Base-by-base conservation (phyloP, 2,888 invertebrate genomes). In the Scaptodrosophila latifasciaeformis region DNA sequence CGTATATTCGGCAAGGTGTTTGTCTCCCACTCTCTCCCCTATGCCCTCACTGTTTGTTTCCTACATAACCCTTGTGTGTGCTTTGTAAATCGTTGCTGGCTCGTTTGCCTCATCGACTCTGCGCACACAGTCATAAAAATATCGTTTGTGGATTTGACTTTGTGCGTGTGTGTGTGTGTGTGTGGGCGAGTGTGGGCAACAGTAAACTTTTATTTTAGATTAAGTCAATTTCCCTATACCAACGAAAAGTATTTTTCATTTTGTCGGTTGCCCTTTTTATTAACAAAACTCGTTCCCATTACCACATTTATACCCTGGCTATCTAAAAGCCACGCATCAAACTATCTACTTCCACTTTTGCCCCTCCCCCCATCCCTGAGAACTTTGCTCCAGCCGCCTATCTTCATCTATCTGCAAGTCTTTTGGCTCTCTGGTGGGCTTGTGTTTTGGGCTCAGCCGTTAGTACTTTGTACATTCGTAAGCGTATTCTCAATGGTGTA, bases 181-280 rank as follows among this genome's bases (percentile, higher is more conserved):
- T 51, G 39, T 55, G 37, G 51, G 47, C 55, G 35, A 54, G 54
- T 58, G 47, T 49, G 54, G 51, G 52, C 53, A 51, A 47, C 63
- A 70, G 63, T 80, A 80, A 75, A 75, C 70, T 75, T 75, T 75
- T 75, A 75, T 75, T 75, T 77, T 75, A 80, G 80, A 75, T 75
- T 79, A 75, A 75, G 77, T 75, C 74, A 79, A 75, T 75, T 75
- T 79, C 60, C 63, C 74, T 49, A 58, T 50, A 45, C 69, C 56
- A 54, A 55, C 40, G 9, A 62, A 51, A 61, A 62, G 72, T 65
- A 71, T 74, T 79, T 79, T 76, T 69, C 72, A 76, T 79, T 74
- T 74, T 65, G 55, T 67, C 55, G 61, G 69, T 70, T 70, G 69
- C 65, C 58, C 77, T 69, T 79, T 75, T 69, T 68, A 66, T 66